Base-by-base conservation (phyloP, 2,888 invertebrate genomes). In the Malacosoma neustria region DNA sequence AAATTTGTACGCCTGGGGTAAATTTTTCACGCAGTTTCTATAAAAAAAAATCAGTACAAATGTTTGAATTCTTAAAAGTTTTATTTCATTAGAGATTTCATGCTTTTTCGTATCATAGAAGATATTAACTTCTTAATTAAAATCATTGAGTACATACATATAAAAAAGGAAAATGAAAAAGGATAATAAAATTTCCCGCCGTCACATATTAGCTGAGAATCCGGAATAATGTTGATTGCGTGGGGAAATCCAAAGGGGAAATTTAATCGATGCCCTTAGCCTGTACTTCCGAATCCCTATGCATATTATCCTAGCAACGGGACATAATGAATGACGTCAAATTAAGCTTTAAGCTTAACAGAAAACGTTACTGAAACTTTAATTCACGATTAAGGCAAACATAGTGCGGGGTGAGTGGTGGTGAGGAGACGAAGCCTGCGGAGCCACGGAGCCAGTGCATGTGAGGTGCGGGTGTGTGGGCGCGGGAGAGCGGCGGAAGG, bases 311-410 rank as follows among this genome's bases (percentile, higher is more conserved):
- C n/a, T n/a, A 49, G 54, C 59, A 67, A 64, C 55, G 53, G 57
- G 65, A 64, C 64, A 59, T 72, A 73, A 74, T 75, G 67, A 79
- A 73, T 73, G 72, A 69, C 73, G 72, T 75, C 74, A 77, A 79
- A 77, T 75, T 77, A 74, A 76, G 70, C 72, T 72, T 62, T 72
- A 70, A 77, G 74, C 76, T 74, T 71, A 73, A 72, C 72, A 72
- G 79, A 80, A 80, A 82, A 82, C 79, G 79, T 81, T 79, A 73
- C 72, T 72, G 73, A 73, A 72, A 73, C 72, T 77, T 81, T 84
- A 82, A 82, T 82, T 84, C 72, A 80, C 80, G 81, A 81, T 84
- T 82, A 82, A 82, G 75, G 77, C 81, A 79, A 84, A 79, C 77
- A 82, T 77, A 77, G 81, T 68, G 77, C 79, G 76, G 81, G 81